Evolutionary conservation across 2,888 invertebrate genomes (phyloP).

Genomic region (Eupithecia inturbata): DNA sequence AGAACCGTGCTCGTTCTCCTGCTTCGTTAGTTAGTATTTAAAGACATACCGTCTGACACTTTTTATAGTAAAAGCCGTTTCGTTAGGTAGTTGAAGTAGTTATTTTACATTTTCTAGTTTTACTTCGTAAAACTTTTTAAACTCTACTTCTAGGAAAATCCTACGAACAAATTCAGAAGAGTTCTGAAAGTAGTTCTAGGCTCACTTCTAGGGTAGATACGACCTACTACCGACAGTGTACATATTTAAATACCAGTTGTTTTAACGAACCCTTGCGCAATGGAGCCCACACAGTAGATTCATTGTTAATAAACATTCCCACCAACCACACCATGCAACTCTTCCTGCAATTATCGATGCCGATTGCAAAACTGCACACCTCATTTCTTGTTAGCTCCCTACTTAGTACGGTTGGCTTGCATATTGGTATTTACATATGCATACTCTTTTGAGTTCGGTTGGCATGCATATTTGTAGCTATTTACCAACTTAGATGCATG

Average conservation of each 20-base stretch:
- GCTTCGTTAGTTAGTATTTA: background rate
- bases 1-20: background rate
- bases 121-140: too few relatives aligned
- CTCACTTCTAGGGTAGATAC: background rate
- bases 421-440: background rate
- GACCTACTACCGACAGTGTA: background rate
- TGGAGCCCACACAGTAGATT: background rate
- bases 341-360: conserved; percentile 32
- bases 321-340: conserved; percentile 28
- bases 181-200: background rate
- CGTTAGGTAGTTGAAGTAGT: background rate
- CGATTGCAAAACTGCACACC: conserved; percentile 32
- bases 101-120: too few relatives aligned
- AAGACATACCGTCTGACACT: too few relatives aligned
- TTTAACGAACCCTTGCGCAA: background rate
- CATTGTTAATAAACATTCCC: conserved; percentile 18
- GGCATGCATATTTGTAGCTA: background rate
- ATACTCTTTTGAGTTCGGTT: background rate
- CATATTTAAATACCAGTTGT: background rate
- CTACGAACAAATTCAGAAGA: background rate
- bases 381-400: conserved; percentile 24
- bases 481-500: background rate
- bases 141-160: background rate
- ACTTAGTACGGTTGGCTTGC: background rate
- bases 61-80: too few relatives aligned